A percentile compares a stretch with the other conserved stretches of the same genome.
These are phyloP conservation scores for Prionace glauca DNA, from an alignment of 2,797 vertebrate genomes.

Conservation along the genomic window DNA sequence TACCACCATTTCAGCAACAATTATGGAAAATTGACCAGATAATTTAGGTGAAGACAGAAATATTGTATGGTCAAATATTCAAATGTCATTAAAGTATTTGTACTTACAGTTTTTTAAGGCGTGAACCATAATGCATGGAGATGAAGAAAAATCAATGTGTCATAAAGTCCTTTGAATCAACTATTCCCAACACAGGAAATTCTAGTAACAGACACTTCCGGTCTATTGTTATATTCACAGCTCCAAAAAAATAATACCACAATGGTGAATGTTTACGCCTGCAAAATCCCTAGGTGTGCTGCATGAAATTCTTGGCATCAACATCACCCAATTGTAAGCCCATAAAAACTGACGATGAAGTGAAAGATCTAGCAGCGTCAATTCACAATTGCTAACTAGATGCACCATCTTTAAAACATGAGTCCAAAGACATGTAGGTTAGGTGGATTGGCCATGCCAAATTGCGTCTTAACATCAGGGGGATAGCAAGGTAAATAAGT, in stretches of 20 bases:
- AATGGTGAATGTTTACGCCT: constrained; percentile 13
- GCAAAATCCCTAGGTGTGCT: background rate
- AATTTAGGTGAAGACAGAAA: background rate
- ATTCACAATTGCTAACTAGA: background rate
- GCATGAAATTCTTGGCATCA: constrained; percentile 12
- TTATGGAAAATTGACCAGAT: background rate
- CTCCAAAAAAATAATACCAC: background rate
- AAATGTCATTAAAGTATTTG: background rate
- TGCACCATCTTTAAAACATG: background rate
- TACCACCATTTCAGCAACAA: background rate
- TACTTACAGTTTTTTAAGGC: background rate
- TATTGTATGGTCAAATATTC: background rate
- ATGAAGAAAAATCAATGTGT: background rate
- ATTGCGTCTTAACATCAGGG: no score
- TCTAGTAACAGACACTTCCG: background rate
- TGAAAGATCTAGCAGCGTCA: background rate
- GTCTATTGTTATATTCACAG: constrained; percentile 32
- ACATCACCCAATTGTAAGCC: background rate
- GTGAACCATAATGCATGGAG: background rate
- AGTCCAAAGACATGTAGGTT: no score
- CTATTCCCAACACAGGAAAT: constrained; percentile 26
- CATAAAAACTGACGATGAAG: background rate
- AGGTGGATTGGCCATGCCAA: no score
- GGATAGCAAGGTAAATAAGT: no score
- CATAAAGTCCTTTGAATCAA: background rate